These are phyloP conservation scores for Zoroaster sp. DNA, from an alignment of 53 echinoderm and acorn worm genomes.

Conservation along the genomic window DNA sequence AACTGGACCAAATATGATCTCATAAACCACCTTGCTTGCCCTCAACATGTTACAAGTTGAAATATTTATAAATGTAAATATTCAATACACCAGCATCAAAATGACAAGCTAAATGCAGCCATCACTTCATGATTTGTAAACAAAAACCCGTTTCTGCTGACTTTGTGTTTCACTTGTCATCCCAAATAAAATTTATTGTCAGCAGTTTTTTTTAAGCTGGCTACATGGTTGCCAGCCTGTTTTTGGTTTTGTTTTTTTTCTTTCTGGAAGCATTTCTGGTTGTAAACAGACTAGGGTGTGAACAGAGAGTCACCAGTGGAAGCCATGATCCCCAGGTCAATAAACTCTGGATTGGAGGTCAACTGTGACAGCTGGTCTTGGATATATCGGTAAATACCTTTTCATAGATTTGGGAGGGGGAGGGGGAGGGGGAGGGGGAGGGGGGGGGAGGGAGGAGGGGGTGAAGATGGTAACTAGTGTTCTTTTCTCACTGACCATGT, in stretches of 20 bases:
- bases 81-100: neutral
- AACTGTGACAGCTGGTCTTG: slow-evolving; percentile 11
- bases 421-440: neutral
- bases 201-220: neutral
- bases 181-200: neutral
- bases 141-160: slow-evolving; percentile 21
- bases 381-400: neutral
- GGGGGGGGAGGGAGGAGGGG: no score
- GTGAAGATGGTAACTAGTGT: no score
- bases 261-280: neutral
- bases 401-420: neutral
- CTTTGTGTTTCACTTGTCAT: slow-evolving; percentile 16
- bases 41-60: neutral
- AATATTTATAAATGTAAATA: neutral
- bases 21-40: neutral
- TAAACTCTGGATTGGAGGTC: slow-evolving; percentile 4
- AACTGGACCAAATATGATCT: slow-evolving; percentile 1
- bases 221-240: neutral
- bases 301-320: slow-evolving; percentile 29
- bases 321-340: slow-evolving; percentile 11
- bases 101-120: no score
- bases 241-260: neutral
- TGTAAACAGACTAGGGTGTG: slow-evolving; percentile 31
- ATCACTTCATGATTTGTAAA: neutral
- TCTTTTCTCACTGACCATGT: no score